phyloP scores from a whole-genome alignment of 2,888 invertebrate species.

The Drosophila planitibia region DNA sequence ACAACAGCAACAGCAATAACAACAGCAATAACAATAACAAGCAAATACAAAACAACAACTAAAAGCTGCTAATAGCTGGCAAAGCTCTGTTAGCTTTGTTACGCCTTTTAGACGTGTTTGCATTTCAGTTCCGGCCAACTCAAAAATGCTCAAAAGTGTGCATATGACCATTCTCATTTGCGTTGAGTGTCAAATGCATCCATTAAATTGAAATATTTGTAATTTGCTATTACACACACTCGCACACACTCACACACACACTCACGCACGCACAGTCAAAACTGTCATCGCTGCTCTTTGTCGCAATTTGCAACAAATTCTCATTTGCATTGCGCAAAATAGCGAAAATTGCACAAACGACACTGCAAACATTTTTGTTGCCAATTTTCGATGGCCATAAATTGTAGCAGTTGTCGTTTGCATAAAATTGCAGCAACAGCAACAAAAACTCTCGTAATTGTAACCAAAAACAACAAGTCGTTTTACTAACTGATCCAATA shows the following conservation, averaged over 20 bases:
- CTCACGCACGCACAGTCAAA: neutral
- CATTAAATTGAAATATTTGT: slow-evolving; percentile 62
- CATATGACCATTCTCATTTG: slow-evolving; percentile 29
- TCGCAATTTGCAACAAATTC: slow-evolving; percentile 54
- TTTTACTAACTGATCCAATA: slow-evolving; percentile 38
- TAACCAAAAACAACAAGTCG: slow-evolving; percentile 26
- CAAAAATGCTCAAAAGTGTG: slow-evolving; percentile 2
- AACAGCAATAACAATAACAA: slow-evolving; percentile 36
- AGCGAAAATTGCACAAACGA: slow-evolving; percentile 54
- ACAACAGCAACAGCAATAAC: slow-evolving; percentile 12
- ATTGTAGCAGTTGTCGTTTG: slow-evolving; percentile 78
- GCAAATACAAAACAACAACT: slow-evolving; percentile 30
- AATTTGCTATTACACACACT: slow-evolving; percentile 53
- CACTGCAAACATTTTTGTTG: slow-evolving; percentile 51
- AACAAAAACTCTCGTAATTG: slow-evolving; percentile 30
- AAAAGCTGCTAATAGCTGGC: slow-evolving; percentile 65
- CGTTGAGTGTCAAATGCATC: slow-evolving; percentile 72
- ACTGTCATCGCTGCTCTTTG: slow-evolving; percentile 19
- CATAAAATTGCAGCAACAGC: slow-evolving; percentile 61
- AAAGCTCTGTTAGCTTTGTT: slow-evolving; percentile 33
- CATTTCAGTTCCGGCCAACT: slow-evolving; percentile 46
- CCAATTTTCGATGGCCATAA: slow-evolving; percentile 67
- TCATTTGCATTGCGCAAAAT: slow-evolving; percentile 67
- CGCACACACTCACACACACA: neutral
- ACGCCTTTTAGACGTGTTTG: slow-evolving; percentile 52